Evolutionary conservation across 2,888 invertebrate genomes (phyloP).

Genomic region (Epirrhoe tristata): DNA sequence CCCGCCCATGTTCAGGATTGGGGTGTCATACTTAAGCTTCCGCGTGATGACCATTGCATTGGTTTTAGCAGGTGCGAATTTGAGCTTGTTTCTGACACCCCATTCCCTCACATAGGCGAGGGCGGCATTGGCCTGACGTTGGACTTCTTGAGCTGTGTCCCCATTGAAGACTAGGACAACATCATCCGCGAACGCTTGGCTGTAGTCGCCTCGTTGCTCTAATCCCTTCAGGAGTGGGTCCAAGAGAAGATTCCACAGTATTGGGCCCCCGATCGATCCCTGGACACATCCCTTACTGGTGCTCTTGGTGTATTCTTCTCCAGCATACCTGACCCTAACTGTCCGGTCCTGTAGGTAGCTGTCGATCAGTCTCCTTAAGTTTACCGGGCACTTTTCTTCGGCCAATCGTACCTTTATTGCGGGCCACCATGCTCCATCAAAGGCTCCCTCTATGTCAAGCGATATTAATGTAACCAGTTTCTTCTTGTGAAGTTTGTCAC

Average conservation of each 20-base stretch:
- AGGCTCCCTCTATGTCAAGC: constrained; percentile 11
- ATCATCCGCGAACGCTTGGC: too few relatives aligned
- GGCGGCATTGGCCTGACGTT: constrained; percentile 6
- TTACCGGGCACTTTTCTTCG: background rate
- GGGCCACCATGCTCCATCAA: constrained; percentile 9
- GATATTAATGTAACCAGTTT: constrained; percentile 1
- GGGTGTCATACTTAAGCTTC: constrained; percentile 4
- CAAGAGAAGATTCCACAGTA: background rate
- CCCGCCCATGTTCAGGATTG: constrained; percentile 8
- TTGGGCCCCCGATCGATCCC: constrained; percentile 1
- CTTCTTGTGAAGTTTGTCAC: background rate
- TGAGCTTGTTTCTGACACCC: constrained; percentile 18
- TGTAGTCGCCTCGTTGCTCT: too few relatives aligned
- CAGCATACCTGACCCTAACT: background rate
- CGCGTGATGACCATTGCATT: constrained; percentile 3
- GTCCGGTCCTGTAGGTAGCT: constrained; percentile 7
- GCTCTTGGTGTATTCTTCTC: background rate
- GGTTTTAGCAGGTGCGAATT: constrained; percentile 9
- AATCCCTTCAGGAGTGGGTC: constrained; percentile 1
- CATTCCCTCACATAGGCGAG: constrained; percentile 14
- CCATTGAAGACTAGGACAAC: constrained; percentile 14
- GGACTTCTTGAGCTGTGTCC: background rate
- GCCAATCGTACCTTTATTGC: background rate
- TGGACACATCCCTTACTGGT: constrained; percentile 10
- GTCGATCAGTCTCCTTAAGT: constrained; percentile 1